Conservation (phyloP, 1,140 invertebrate genomes). For the Drosophila aff. region DNA sequence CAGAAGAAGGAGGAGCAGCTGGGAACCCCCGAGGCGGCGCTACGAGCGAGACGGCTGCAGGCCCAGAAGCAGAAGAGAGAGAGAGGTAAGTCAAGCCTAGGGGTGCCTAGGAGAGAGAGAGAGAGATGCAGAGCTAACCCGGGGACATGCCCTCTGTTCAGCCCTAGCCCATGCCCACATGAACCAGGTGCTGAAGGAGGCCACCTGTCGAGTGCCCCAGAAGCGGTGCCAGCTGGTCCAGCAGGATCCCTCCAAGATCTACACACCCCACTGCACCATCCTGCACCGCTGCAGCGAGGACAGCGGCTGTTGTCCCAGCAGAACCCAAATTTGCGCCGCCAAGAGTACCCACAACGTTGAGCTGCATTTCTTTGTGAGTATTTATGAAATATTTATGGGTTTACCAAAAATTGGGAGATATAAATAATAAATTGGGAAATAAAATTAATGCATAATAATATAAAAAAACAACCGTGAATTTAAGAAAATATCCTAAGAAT, state of each 20-base stretch:
- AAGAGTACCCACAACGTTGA: conserved; percentile 88
- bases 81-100: conserved; percentile 13
- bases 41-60: conserved; percentile 52
- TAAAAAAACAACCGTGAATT: not conserved
- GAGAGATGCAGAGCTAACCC: not conserved
- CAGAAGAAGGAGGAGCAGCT: conserved; percentile 64
- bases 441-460: not conserved
- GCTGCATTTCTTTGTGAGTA: conserved; percentile 91
- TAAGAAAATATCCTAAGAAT: not conserved
- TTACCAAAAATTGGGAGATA: too few relatives aligned
- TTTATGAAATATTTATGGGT: not conserved
- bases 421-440: not conserved
- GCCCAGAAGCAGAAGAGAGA: conserved; percentile 45
- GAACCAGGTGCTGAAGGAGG: conserved; percentile 87
- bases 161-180: conserved; percentile 87
- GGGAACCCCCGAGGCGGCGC: conserved; percentile 60
- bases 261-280: conserved; percentile 90
- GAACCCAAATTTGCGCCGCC: conserved; percentile 88
- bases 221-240: conserved; percentile 88
- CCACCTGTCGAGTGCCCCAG: conserved; percentile 88
- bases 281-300: conserved; percentile 91
- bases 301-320: conserved; percentile 89
- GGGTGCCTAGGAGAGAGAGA: too few relatives aligned
- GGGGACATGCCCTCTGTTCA: conserved; percentile 8
- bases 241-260: conserved; percentile 88